phyloP scores from a whole-genome alignment of 2,888 invertebrate species.

The Eupithecia exiguata region DNA sequence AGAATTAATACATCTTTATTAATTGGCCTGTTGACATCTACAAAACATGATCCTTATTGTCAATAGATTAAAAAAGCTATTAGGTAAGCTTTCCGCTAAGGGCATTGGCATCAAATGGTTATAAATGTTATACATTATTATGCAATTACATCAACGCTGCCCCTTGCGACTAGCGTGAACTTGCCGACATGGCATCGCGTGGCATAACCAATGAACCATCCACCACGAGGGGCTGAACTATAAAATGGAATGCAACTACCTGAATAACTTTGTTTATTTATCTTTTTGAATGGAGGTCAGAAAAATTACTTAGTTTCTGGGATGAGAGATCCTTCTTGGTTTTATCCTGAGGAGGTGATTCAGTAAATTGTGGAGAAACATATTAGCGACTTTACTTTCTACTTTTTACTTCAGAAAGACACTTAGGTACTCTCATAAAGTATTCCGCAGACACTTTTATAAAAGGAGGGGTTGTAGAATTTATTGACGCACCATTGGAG shows the following conservation, averaged over 20 bases:
- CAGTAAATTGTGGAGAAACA: no score
- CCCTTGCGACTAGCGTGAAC: conserved; percentile 25
- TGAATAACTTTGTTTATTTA: conserved; percentile 18
- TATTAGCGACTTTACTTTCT: background rate
- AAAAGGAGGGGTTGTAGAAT: background rate
- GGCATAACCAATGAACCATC: conserved; percentile 19
- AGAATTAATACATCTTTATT: no score
- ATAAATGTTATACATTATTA: conserved; percentile 22
- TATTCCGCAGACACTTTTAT: background rate
- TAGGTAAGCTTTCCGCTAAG: background rate
- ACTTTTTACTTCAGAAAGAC: background rate
- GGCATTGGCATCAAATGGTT: conserved; percentile 17
- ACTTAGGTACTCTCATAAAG: background rate
- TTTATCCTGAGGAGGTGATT: no score
- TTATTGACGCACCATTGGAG: conserved; percentile 1
- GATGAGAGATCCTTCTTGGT: no score
- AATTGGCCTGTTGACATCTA: no score
- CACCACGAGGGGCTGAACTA: conserved; percentile 18
- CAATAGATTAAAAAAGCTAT: background rate
- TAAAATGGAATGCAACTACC: conserved; percentile 17
- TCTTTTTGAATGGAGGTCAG: conserved; percentile 20
- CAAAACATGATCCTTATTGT: no score
- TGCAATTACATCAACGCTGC: conserved; percentile 16
- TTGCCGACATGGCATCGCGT: conserved; percentile 22
- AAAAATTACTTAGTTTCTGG: no score